Conservation (phyloP, 1,140 invertebrate genomes). For the Nautilus pompilius region DNA sequence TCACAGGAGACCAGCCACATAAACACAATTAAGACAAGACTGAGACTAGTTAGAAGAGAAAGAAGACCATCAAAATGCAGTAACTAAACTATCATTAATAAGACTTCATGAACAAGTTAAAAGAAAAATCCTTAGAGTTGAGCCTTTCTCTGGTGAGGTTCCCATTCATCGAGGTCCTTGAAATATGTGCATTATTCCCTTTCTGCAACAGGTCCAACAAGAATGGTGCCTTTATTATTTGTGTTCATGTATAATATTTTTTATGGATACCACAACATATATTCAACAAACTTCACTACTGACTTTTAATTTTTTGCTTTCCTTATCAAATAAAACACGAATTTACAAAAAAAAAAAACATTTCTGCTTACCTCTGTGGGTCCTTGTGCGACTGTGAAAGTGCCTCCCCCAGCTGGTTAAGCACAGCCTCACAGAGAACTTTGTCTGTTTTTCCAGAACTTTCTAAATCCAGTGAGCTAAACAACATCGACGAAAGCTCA, state of each 20-base stretch:
- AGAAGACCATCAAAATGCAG: too few species aligned
- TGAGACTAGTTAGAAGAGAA: too few species aligned
- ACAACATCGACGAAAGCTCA: constrained; percentile 23
- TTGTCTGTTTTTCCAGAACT: constrained; percentile 35
- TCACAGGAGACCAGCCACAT: too few species aligned
- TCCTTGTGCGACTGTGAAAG: constrained; percentile 25
- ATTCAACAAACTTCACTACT: neutral
- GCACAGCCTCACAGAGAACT: constrained; percentile 31
- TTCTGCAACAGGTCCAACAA: neutral
- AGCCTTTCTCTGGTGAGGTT: too few species aligned
- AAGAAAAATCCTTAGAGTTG: too few species aligned
- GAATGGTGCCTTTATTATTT: neutral
- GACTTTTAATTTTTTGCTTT: too few species aligned
- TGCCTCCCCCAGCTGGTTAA: constrained; percentile 34
- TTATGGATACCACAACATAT: neutral
- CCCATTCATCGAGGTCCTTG: too few species aligned
- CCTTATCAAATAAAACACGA: too few species aligned
- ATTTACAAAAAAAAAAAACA: neutral
- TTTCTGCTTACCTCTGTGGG: constrained; percentile 20
- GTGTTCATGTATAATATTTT: neutral
- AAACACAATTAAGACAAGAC: too few species aligned
- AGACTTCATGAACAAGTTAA: too few species aligned
- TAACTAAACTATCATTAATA: too few species aligned
- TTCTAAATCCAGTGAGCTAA: constrained; percentile 31
- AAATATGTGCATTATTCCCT: neutral